phyloP scores from a whole-genome alignment of 1,140 invertebrate genomes.

The Calosoma granatense region DNA sequence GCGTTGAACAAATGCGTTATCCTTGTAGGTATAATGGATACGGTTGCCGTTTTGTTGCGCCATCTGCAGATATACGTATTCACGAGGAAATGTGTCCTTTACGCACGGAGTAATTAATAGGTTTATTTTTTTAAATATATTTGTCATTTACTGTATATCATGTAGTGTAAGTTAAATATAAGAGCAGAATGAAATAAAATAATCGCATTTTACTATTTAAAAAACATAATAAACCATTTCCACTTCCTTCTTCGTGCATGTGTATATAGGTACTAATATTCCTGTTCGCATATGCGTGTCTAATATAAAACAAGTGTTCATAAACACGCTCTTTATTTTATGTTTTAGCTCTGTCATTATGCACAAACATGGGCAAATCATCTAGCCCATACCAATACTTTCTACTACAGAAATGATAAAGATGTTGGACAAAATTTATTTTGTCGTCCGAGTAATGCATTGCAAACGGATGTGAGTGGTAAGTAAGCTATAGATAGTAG shows the following conservation, averaged over 20 bases:
- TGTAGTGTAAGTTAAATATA: too few species aligned
- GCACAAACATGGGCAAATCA: slow-evolving; percentile 81
- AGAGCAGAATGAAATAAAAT: too few species aligned
- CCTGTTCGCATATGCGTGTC: too few species aligned
- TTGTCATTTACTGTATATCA: too few species aligned
- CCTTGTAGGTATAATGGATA: background rate
- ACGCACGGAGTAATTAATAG: too few species aligned
- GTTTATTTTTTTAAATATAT: too few species aligned
- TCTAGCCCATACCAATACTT: slow-evolving; percentile 64
- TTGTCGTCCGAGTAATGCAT: slow-evolving; percentile 52
- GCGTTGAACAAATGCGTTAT: background rate
- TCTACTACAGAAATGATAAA: slow-evolving; percentile 62
- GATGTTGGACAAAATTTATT: slow-evolving; percentile 69
- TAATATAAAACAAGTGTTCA: too few species aligned
- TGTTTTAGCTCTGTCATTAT: slow-evolving; percentile 62
- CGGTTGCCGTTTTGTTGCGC: background rate
- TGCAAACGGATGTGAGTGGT: slow-evolving; percentile 56
- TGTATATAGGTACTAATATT: too few species aligned
- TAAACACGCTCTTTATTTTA: too few species aligned
- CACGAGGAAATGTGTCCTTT: background rate
- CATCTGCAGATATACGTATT: background rate
- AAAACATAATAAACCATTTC: too few species aligned
- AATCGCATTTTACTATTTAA: too few species aligned
- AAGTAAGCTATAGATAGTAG: slow-evolving; percentile 16
- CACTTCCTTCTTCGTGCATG: too few species aligned